These are phyloP conservation scores for Pygoscelis adeliae DNA, from an alignment of 2,113 vertebrate species.

Conservation along the genomic window DNA sequence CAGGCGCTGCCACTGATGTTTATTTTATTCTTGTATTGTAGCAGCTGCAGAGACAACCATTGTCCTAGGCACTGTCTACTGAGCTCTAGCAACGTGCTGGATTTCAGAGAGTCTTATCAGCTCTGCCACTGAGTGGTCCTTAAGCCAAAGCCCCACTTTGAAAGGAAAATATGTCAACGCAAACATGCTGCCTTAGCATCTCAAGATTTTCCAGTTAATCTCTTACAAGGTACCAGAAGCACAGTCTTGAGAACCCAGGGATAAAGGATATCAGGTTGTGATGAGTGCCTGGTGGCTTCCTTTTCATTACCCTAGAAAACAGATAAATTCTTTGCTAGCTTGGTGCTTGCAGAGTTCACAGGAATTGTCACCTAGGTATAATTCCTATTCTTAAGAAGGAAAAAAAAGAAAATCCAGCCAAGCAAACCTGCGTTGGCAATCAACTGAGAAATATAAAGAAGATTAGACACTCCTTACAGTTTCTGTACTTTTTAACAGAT, in stretches of 20 bases:
- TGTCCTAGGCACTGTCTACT: not conserved
- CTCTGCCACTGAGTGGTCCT: not conserved
- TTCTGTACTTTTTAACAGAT: not conserved
- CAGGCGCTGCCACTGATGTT: not conserved
- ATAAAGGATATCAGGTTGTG: not conserved
- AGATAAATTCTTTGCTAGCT: not conserved
- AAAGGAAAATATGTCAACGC: not conserved
- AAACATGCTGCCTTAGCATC: not conserved
- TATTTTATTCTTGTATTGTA: not conserved
- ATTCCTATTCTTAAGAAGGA: not conserved
- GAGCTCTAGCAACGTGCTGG: not conserved
- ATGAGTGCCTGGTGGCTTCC: not conserved
- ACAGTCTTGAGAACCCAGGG: not conserved
- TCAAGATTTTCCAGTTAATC: conserved; percentile 17
- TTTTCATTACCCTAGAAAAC: not conserved
- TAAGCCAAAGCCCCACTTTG: conserved; percentile 4
- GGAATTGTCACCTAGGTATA: not conserved
- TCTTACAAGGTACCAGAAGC: not conserved
- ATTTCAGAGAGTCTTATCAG: not conserved
- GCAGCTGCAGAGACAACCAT: not conserved
- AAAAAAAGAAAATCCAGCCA: not conserved
- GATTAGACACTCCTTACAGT: not conserved
- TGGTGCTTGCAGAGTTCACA: not conserved
- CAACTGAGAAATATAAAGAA: not conserved
- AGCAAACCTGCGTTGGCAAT: not conserved